These are phyloP conservation scores for Phymanthus crucifer DNA, from an alignment of 92 coral and sea anemone species.

Conservation along the genomic window DNA sequence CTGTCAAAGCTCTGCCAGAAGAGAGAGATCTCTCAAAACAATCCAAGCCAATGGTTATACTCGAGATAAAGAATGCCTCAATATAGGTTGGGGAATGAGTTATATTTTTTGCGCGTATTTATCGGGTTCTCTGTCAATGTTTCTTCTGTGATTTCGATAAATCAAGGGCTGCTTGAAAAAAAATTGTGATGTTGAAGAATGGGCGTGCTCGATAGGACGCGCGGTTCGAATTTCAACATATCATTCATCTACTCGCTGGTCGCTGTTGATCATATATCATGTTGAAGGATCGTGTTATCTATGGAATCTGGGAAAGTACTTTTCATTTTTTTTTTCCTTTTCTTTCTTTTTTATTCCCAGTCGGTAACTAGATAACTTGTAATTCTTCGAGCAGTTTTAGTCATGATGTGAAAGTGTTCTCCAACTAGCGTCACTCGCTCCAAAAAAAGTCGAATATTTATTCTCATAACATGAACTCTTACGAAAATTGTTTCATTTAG, in stretches of 20 bases:
- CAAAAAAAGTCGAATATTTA: too few relatives aligned
- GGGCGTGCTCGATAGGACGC: conserved; percentile 16
- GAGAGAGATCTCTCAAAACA: not conserved
- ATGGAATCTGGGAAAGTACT: not conserved
- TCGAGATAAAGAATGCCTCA: not conserved
- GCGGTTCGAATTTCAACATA: conserved; percentile 22
- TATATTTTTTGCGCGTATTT: not conserved
- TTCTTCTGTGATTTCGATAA: not conserved
- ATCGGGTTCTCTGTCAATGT: not conserved
- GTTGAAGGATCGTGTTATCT: not conserved
- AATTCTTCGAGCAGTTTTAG: too few relatives aligned
- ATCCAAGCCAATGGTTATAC: not conserved
- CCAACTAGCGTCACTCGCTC: too few relatives aligned
- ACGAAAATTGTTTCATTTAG: too few relatives aligned
- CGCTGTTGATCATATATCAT: not conserved
- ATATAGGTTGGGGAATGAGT: not conserved
- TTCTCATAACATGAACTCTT: too few relatives aligned
- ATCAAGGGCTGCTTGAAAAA: not conserved
- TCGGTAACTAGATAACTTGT: not conserved
- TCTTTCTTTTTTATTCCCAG: not conserved
- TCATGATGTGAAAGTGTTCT: too few relatives aligned
- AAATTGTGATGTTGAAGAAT: not conserved
- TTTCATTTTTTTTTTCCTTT: not conserved
- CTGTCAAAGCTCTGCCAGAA: not conserved
- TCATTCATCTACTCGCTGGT: conserved; percentile 18